Percentiles rank a stretch among this genome's conserved stretches.
phyloP scores from a whole-genome alignment of 2,113 vertebrate species.

The Larimichthys polyactis region DNA sequence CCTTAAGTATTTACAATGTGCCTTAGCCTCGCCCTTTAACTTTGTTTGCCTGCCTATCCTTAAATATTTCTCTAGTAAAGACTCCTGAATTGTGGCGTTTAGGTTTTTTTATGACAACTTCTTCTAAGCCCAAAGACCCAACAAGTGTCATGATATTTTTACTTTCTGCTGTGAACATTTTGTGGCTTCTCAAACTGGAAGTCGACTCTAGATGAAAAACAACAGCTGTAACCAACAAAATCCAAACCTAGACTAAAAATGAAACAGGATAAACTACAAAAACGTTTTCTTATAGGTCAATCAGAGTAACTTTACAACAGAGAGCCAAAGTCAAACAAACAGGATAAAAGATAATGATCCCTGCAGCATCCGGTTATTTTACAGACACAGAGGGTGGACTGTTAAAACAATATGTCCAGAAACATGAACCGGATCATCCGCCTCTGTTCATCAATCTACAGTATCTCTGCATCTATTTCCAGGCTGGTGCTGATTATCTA shows the following conservation, averaged over 20 bases:
- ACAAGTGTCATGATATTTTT: background rate
- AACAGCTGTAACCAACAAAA: background rate
- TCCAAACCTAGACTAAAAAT: background rate
- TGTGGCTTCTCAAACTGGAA: background rate
- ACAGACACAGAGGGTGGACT: background rate
- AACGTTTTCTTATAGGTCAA: background rate
- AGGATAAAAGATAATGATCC: background rate
- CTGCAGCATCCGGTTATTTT: background rate
- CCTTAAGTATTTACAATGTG: too few relatives aligned
- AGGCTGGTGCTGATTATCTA: conserved; percentile 9
- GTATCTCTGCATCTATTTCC: conserved; percentile 45
- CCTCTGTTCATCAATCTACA: conserved; percentile 13
- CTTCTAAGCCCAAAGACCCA: background rate
- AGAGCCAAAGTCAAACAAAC: background rate
- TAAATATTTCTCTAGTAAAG: too few relatives aligned
- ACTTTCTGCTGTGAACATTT: background rate
- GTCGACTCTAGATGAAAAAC: background rate
- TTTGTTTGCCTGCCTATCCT: too few relatives aligned
- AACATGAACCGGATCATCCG: conserved; percentile 28
- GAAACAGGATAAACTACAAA: background rate
- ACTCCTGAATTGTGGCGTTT: too few relatives aligned
- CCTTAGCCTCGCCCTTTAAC: too few relatives aligned
- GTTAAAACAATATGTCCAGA: conserved; percentile 19
- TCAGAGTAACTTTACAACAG: background rate
- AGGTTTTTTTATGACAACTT: too few relatives aligned